Base-by-base conservation (phyloP, 92 coral and sea anemone genomes). In the Phenganax marumi region DNA sequence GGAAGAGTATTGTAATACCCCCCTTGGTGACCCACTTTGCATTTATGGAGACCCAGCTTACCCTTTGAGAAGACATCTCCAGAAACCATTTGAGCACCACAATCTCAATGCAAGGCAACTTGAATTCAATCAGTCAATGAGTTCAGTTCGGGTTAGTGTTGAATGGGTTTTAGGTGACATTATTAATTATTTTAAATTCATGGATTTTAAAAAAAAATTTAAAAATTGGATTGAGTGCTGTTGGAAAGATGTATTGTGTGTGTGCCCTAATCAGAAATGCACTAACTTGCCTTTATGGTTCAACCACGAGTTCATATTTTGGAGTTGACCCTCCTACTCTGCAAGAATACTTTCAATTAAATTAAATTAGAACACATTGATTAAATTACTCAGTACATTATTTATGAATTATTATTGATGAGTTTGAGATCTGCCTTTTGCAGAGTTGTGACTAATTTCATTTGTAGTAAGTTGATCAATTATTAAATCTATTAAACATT, bases 11-110 rank as follows among this genome's bases (percentile, higher is more conserved):
- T 14, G 3, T 14, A 56, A 56, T 19, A 56, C 63, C 22, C 63
- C 63, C 22, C 47, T 24, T 21, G 72, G 46, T 66, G 72, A 24
- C 50, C 72, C 72, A 2, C 39, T 66, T 5, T 66, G 75, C 24
- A 66, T 66, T 9, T 66, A 66, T 22, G 72, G 72, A 24, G 72
- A 66, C 72, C 72, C 39, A 12, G 72, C 72, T 24, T 66, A 66
- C 72, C 72, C 72, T 7, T 13, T 24, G 12, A 24, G 72, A 66
- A 8, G 46, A 10, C 72, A 66, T 43, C 72, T 66, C 14, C 72
- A 66, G 72, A 66, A 66, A 46, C 72, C 72, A 24, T 66, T 8
- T 43, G 13, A 66, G 72, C 72, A 66, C 12, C 43, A 25, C 3
- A 66, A n/a, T 43, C 63, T 56, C 7, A 7, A 14, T 56, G n/a